Percentiles rank a stretch among this genome's conserved stretches.
phyloP scores from a whole-genome alignment of 2,113 vertebrate genomes.

The Scartelaos histophorus region DNA sequence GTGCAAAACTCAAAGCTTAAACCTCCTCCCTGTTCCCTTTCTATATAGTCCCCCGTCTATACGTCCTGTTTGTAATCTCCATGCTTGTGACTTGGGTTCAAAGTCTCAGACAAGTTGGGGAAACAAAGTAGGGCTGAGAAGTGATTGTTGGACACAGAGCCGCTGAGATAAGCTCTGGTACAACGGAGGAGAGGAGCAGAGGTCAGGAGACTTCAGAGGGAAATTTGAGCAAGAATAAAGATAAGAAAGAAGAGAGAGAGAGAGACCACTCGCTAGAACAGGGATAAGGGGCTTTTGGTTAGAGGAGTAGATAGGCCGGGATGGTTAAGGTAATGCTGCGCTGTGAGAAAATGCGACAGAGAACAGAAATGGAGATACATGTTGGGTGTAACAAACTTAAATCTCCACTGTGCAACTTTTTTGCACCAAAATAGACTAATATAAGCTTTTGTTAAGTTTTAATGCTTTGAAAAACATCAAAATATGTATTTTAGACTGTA shows the following conservation, averaged over 20 bases:
- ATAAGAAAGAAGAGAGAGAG: slow-evolving; percentile 26
- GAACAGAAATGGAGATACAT: slow-evolving; percentile 10
- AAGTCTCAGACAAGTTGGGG: slow-evolving; percentile 7
- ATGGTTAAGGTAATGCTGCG: slow-evolving; percentile 12
- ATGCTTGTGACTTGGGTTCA: slow-evolving; percentile 5
- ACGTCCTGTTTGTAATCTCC: not conserved
- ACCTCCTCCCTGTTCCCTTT: too few species aligned
- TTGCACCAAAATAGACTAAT: too few species aligned
- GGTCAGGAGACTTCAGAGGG: slow-evolving; percentile 22
- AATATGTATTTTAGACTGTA: too few species aligned
- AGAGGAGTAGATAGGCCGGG: slow-evolving; percentile 10
- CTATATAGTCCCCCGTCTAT: not conserved
- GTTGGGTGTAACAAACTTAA: slow-evolving; percentile 16
- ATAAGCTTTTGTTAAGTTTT: too few species aligned
- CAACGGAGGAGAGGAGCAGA: slow-evolving; percentile 18
- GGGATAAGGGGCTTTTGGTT: slow-evolving; percentile 40
- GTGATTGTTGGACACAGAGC: slow-evolving; percentile 9
- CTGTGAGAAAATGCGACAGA: slow-evolving; percentile 10
- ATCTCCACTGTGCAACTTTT: too few species aligned
- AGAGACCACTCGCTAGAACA: slow-evolving; percentile 22
- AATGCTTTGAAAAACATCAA: too few species aligned
- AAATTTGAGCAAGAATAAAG: slow-evolving; percentile 33
- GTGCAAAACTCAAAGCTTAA: too few species aligned
- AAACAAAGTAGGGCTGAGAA: slow-evolving; percentile 15
- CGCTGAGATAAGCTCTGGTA: slow-evolving; percentile 11